These are phyloP conservation scores for Cheracebus regulus DNA, from an alignment of 2,797 vertebrate species.

Conservation along the genomic window DNA sequence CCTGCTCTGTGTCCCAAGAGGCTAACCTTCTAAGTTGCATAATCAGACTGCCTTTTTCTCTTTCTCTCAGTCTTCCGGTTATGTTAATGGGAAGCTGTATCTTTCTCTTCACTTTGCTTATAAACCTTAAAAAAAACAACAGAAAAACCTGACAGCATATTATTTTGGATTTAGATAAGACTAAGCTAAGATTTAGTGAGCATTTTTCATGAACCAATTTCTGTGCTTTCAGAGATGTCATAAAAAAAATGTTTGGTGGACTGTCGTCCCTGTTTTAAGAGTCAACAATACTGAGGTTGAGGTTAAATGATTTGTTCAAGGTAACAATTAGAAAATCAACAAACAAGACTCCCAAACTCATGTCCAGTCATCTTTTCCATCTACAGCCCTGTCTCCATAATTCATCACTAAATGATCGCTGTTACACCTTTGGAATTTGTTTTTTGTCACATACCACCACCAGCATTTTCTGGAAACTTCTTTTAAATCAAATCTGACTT, in stretches of 20 bases:
- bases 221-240: not conserved
- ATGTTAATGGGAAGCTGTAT: not conserved
- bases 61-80: not conserved
- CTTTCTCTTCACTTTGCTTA: not conserved
- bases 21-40: not conserved
- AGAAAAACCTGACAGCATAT: not conserved
- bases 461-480: not conserved
- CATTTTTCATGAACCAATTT: not conserved
- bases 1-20: not conserved
- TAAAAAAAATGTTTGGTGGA: not conserved
- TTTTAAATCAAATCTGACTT: not conserved
- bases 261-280: not conserved
- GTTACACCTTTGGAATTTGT: not conserved
- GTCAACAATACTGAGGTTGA: not conserved
- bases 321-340: not conserved
- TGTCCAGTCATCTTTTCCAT: not conserved
- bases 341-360: not conserved
- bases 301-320: not conserved
- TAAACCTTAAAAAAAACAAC: not conserved
- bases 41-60: not conserved
- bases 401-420: not conserved
- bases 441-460: not conserved
- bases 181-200: not conserved
- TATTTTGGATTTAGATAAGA: not conserved
- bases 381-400: not conserved